These are phyloP conservation scores for Ceyx melanurus DNA, from an alignment of 2,113 vertebrate genomes.

Conservation along the genomic window DNA sequence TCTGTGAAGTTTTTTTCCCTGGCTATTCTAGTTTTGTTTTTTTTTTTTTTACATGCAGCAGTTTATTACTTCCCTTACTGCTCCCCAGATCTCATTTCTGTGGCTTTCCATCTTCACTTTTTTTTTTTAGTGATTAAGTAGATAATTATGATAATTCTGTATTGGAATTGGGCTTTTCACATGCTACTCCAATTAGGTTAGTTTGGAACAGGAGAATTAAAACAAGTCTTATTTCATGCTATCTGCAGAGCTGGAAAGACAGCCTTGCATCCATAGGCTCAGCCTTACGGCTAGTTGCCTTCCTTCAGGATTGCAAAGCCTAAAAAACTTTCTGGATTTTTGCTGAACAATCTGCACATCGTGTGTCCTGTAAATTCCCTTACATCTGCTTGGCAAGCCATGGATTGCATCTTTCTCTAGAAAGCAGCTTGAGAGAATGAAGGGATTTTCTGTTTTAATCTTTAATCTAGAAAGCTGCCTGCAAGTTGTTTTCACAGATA, in stretches of 20 bases:
- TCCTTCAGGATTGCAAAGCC: not conserved
- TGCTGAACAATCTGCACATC: conserved; percentile 53
- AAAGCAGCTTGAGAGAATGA: conserved; percentile 4
- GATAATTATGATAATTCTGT: not conserved
- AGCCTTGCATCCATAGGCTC: not conserved
- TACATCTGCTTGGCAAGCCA: conserved; percentile 42
- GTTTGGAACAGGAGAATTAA: not conserved
- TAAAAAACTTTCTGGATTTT: not conserved
- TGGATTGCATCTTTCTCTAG: conserved; percentile 28
- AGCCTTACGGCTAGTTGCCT: not conserved
- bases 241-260: not conserved
- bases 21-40: not conserved
- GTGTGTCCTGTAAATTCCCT: conserved; percentile 38
- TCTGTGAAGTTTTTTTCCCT: not conserved
- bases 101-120: not conserved
- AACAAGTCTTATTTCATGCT: not conserved
- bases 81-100: not conserved
- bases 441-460: conserved; percentile 60
- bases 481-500: conserved; percentile 18
- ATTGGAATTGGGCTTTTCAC: not conserved
- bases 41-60: not conserved
- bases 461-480: conserved; percentile 56
- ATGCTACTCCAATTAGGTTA: not conserved
- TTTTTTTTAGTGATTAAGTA: not conserved
- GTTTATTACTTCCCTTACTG: not conserved